These are phyloP conservation scores for Polydesmus complanatus DNA, from an alignment of 2,888 invertebrate genomes.

Conservation along the genomic window DNA sequence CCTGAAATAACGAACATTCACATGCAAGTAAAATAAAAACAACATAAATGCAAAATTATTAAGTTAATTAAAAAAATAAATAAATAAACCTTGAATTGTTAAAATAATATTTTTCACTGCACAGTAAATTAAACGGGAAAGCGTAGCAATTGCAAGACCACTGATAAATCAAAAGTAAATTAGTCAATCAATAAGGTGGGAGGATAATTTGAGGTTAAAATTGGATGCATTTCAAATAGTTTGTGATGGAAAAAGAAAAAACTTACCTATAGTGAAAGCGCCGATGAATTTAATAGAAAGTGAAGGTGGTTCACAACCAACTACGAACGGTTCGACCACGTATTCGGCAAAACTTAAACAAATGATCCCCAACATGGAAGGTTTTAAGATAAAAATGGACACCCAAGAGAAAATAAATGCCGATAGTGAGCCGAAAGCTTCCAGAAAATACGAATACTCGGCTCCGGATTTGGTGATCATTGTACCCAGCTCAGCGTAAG, in stretches of 20 bases:
- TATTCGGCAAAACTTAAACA: constrained; percentile 87
- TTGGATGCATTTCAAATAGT: too few species aligned
- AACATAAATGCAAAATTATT: background rate
- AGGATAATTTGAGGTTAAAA: too few species aligned
- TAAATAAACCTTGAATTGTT: background rate
- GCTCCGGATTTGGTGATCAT: constrained; percentile 91
- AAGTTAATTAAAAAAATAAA: background rate
- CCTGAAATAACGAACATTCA: constrained; percentile 23
- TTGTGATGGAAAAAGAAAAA: too few species aligned
- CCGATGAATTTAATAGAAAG: constrained; percentile 77
- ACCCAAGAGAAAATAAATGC: constrained; percentile 90
- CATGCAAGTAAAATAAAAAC: background rate
- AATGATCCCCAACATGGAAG: constrained; percentile 87
- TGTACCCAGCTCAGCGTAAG: constrained; percentile 87
- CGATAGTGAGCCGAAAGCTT: constrained; percentile 80
- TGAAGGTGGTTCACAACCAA: constrained; percentile 69
- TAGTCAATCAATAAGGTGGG: background rate
- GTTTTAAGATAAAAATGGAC: constrained; percentile 79
- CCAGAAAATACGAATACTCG: constrained; percentile 91
- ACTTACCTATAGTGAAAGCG: constrained; percentile 68
- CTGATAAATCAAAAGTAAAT: background rate
- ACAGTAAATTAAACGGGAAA: too few species aligned
- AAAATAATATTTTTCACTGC: too few species aligned
- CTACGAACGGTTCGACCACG: constrained; percentile 76
- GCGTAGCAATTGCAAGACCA: too few species aligned